These are phyloP conservation scores for Tipula helvola DNA, from an alignment of 2,888 invertebrate species.

Conservation along the genomic window DNA sequence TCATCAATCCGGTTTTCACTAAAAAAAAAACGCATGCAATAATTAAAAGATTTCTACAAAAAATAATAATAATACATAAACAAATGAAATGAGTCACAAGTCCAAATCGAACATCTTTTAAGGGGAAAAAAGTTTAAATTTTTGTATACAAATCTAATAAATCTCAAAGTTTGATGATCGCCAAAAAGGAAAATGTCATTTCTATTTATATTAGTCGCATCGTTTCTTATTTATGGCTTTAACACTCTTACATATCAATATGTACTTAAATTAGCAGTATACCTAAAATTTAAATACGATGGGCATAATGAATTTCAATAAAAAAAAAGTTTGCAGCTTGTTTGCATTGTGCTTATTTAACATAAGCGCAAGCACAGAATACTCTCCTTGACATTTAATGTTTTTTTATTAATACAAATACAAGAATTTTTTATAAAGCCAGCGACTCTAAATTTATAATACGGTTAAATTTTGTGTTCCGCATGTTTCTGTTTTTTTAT, in stretches of 20 bases:
- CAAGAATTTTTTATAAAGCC: neutral
- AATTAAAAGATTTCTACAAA: too few species aligned
- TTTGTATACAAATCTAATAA: neutral
- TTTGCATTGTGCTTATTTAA: neutral
- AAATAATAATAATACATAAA: neutral
- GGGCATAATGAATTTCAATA: neutral
- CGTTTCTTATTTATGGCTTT: neutral
- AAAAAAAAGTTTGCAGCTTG: neutral
- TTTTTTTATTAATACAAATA: neutral
- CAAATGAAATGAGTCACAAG: neutral
- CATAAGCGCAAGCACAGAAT: neutral
- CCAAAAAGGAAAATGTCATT: neutral
- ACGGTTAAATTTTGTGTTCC: neutral
- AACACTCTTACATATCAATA: neutral
- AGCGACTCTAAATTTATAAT: neutral
- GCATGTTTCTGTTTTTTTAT: neutral
- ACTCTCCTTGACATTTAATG: neutral
- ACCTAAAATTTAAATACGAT: neutral
- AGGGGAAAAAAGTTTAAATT: neutral
- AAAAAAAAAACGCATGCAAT: neutral
- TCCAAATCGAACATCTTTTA: neutral
- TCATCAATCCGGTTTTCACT: too few species aligned
- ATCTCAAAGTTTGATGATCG: neutral
- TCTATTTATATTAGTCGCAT: neutral
- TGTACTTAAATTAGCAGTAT: neutral